Evolutionary conservation across 1,140 invertebrate species (phyloP).

Genomic region (Acromyrmex heyeri): DNA sequence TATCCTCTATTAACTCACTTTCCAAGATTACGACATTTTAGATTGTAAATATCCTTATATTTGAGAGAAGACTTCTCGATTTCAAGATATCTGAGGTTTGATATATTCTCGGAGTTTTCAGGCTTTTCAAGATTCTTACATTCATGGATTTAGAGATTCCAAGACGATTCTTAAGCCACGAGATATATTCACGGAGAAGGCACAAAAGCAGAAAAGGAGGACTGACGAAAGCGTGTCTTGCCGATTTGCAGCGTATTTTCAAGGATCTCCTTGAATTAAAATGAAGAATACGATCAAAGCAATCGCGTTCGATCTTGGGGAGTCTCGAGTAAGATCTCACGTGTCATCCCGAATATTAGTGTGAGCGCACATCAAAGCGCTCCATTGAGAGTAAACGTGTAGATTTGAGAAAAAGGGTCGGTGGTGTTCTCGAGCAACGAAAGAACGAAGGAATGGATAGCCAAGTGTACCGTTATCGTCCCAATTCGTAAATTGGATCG

Average conservation of each 20-base stretch:
- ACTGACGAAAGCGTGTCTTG: conserved; percentile 22
- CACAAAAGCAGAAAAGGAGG: conserved; percentile 21
- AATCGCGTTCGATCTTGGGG: conserved; percentile 22
- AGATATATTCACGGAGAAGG: conserved; percentile 7
- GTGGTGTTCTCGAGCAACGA: conserved; percentile 6
- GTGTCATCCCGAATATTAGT: conserved; percentile 6
- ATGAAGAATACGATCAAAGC: conserved; percentile 54
- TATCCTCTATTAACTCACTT: conserved; percentile 1
- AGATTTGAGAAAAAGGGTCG: conserved; percentile 18
- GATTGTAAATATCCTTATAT: neutral
- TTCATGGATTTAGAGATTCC: conserved; percentile 39
- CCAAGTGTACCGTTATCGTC: conserved; percentile 29
- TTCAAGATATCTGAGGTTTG: conserved; percentile 1
- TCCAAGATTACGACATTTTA: neutral
- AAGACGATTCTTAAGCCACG: conserved; percentile 21
- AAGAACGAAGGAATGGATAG: conserved; percentile 34
- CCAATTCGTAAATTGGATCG: conserved; percentile 73
- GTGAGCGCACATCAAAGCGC: conserved; percentile 31
- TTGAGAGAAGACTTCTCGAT: neutral
- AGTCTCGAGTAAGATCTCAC: conserved; percentile 25
- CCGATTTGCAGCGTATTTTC: conserved; percentile 44
- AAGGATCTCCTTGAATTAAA: conserved; percentile 43
- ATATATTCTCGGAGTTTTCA: conserved; percentile 3
- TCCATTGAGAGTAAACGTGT: neutral
- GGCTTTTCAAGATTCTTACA: conserved; percentile 9